These are phyloP conservation scores for Passerculus sandwichensis DNA, from an alignment of 2,797 vertebrate genomes.

Conservation along the genomic window DNA sequence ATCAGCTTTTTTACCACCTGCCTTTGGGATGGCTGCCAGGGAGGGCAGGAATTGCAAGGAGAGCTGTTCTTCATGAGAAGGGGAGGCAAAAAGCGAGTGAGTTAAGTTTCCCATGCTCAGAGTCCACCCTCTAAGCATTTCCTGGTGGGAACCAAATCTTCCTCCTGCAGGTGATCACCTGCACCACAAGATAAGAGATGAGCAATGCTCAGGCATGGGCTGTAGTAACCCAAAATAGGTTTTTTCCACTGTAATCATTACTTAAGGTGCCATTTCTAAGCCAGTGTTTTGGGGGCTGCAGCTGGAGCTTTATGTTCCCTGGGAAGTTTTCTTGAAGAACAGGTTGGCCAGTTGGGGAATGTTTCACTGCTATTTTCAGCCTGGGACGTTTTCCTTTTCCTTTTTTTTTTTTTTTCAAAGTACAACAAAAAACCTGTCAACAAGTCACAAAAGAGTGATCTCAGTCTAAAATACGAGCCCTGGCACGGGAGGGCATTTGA, in stretches of 20 bases:
- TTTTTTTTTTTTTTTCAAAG: background rate
- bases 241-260: background rate
- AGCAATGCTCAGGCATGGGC: background rate
- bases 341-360: constrained; percentile 41
- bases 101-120: background rate
- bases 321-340: constrained; percentile 52
- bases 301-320: background rate
- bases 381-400: background rate
- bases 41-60: background rate
- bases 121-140: background rate
- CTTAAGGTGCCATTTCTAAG: background rate
- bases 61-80: background rate
- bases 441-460: constrained; percentile 62
- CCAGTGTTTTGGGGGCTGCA: background rate
- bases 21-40: background rate
- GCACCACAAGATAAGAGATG: background rate
- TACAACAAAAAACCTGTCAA: constrained; percentile 39
- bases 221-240: background rate
- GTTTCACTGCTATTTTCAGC: constrained; percentile 55
- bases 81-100: background rate
- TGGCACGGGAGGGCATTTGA: constrained; percentile 57
- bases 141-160: background rate
- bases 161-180: background rate
- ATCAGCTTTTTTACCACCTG: background rate
- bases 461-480: constrained; percentile 53